phyloP scores from a whole-genome alignment of 2,797 vertebrate species.

The Gobionotothen gibberifrons region DNA sequence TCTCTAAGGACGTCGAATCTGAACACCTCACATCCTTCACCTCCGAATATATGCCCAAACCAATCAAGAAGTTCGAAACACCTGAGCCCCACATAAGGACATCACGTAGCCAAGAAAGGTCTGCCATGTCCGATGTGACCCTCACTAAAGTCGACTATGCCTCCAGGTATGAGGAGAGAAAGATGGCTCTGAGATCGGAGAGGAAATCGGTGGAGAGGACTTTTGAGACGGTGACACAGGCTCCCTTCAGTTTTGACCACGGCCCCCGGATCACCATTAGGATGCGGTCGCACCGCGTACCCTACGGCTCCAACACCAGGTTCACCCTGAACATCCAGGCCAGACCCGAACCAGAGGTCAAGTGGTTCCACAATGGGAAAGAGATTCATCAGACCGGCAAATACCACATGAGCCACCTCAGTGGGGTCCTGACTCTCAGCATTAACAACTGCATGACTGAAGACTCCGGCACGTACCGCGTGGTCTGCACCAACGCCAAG shows the following conservation, averaged over 20 bases:
- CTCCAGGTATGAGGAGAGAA: conserved; percentile 95
- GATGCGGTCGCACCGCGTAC: conserved; percentile 96
- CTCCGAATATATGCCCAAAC: conserved; percentile 89
- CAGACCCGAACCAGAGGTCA: conserved; percentile 91
- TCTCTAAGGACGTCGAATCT: conserved; percentile 84
- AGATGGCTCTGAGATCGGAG: conserved; percentile 93
- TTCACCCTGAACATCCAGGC: conserved; percentile 96
- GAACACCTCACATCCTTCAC: conserved; percentile 82
- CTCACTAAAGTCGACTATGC: conserved; percentile 92
- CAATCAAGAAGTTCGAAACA: conserved; percentile 85
- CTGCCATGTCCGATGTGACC: conserved; percentile 82
- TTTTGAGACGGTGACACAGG: conserved; percentile 91
- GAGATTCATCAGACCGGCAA: conserved; percentile 91
- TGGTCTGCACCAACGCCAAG: conserved; percentile 92
- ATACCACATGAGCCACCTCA: conserved; percentile 90
- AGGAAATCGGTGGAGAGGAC: conserved; percentile 80
- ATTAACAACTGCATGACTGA: conserved; percentile 92
- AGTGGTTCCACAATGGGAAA: conserved; percentile 95
- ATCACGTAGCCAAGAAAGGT: conserved; percentile 85
- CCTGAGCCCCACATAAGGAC: conserved; percentile 76
- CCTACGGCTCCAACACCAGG: conserved; percentile 88
- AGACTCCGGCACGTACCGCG: conserved; percentile 95
- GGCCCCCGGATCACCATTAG: conserved; percentile 93
- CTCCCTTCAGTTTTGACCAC: conserved; percentile 95
- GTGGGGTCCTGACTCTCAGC: conserved; percentile 94